Evolutionary conservation across 92 coral and sea anemone species (phyloP), one percentile per base, ranked within the genome.

Genomic region (Actinernus sp.): DNA sequence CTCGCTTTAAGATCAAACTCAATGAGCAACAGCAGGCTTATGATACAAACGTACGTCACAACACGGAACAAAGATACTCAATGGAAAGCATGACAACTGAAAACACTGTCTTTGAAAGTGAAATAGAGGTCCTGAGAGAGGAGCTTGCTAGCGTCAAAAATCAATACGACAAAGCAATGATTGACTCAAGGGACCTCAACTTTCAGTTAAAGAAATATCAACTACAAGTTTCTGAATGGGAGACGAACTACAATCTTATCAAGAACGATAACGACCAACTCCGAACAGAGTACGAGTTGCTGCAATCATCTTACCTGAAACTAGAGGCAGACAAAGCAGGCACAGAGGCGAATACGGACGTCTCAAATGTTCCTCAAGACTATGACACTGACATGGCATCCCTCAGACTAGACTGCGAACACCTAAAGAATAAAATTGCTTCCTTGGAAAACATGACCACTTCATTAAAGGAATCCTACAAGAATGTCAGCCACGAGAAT

Each of bases 201-300:
- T 67, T 49, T 56, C 63, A 83, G 27, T 39, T 84, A 14, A 86
- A 92, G 61, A 75, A 78, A 33, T 49, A 75, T 17, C 78, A 74
- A 49, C 82, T 87, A 31, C 85, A 83, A 57, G 64, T 72, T 17
- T 54, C 77, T 31, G 83, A 76, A 49, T 89, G 89, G 86, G 77
- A 88, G 50, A 76, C 84, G 2, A 87, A 78, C 39, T 63, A 87
- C 67, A 61, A 58, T 53, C 38, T 67, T 9, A 73, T 87, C 32
- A 81, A 70, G 49, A 83, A 75, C 23, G 90, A 85, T 39, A 87
- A 79, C 16, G 88, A 83, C 3, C 72, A 85, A 51, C 73, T 87
- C 36, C 68, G 32, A 9, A 65, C 8, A 14, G 41, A 34, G 41
- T 34, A 14, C 14, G 41, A 34, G 6, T 14, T 6, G 8, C 19